Evolutionary conservation across 2,888 invertebrate genomes (phyloP).

Genomic region (Rhaphigaster nebulosa): DNA sequence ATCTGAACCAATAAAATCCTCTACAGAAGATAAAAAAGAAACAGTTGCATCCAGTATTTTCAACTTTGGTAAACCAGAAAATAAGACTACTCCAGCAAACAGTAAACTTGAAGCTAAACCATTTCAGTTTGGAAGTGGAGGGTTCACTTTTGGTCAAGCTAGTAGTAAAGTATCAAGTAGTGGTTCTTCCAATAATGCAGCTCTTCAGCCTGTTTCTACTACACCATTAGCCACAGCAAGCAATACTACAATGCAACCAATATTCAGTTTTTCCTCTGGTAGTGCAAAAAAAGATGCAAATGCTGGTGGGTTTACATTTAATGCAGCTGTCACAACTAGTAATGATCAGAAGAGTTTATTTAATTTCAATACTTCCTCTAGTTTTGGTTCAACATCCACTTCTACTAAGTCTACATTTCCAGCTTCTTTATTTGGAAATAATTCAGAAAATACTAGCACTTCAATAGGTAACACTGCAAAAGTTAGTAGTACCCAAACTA

Average conservation of each 20-base stretch:
- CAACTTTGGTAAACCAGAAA: slow-evolving; percentile 45
- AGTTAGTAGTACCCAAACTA: background rate
- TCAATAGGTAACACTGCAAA: background rate
- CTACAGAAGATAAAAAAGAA: slow-evolving; percentile 47
- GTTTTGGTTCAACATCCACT: background rate
- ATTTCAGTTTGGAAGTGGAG: slow-evolving; percentile 58
- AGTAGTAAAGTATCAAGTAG: slow-evolving; percentile 4
- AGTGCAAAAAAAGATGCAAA: slow-evolving; percentile 51
- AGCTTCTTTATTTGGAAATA: slow-evolving; percentile 39
- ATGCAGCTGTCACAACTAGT: background rate
- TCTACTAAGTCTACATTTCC: slow-evolving; percentile 46
- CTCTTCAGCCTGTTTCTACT: slow-evolving; percentile 2
- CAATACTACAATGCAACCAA: slow-evolving; percentile 1
- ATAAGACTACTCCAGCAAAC: slow-evolving; percentile 7
- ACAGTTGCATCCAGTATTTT: background rate
- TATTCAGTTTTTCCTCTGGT: slow-evolving; percentile 43
- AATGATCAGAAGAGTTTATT: slow-evolving; percentile 45
- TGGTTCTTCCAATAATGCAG: background rate
- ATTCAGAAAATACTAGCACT: background rate
- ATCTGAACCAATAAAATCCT: background rate
- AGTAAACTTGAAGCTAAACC: slow-evolving; percentile 22
- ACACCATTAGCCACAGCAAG: background rate
- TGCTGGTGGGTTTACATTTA: slow-evolving; percentile 47
- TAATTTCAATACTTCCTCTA: slow-evolving; percentile 48
- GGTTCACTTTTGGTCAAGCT: slow-evolving; percentile 51